A percentile compares a stretch with the other conserved stretches of the same genome.
phyloP scores from a whole-genome alignment of 1,140 invertebrate species.

The Cydia splendana region DNA sequence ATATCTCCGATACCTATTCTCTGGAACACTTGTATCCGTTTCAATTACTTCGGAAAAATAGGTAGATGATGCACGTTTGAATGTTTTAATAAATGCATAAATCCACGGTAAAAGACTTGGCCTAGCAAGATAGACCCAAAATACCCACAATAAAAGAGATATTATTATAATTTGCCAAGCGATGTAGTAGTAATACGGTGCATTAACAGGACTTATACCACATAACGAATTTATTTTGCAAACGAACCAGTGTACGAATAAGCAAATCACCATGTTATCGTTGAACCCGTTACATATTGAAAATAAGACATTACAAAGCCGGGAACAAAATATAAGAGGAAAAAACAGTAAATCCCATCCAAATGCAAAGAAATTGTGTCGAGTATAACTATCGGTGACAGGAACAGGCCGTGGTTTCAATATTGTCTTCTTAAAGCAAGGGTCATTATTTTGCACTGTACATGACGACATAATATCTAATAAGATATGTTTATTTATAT shows the following conservation, averaged over 20 bases:
- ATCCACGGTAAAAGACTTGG: neutral
- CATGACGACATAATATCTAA: neutral
- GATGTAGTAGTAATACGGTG: neutral
- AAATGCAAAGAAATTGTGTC: neutral
- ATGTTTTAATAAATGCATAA: neutral
- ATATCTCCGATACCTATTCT: neutral
- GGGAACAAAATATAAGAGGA: neutral
- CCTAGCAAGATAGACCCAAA: neutral
- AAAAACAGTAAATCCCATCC: neutral
- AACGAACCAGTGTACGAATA: neutral
- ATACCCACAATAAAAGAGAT: neutral
- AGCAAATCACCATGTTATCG: neutral
- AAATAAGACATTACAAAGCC: neutral
- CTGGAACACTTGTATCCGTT: neutral
- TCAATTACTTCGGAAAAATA: neutral
- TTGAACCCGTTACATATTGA: neutral
- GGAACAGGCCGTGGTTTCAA: neutral
- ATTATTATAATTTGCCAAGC: conserved; percentile 8
- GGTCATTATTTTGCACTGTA: neutral
- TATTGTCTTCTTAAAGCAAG: neutral
- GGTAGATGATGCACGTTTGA: neutral
- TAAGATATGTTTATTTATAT: neutral
- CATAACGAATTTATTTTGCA: neutral
- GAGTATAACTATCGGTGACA: neutral
- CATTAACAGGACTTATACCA: neutral